Evolutionary conservation across 2,888 invertebrate species (phyloP).

Genomic region (Caenorhabditis sp.): DNA sequence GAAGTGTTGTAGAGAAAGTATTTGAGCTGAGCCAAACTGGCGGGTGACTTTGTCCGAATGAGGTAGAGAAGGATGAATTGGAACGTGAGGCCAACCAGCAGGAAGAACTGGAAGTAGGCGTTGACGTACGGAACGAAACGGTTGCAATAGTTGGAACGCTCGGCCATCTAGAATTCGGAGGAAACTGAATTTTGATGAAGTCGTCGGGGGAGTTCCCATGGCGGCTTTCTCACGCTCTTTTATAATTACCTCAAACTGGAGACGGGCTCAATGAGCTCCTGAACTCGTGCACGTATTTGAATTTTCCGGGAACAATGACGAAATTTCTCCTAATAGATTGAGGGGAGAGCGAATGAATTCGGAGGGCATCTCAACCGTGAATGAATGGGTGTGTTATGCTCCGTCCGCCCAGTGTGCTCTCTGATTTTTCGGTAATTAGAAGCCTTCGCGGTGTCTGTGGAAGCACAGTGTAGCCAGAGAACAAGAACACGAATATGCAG

Average conservation of each 20-base stretch:
- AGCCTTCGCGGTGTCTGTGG: too few species aligned
- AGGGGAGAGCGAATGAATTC: not conserved
- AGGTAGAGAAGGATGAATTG: constrained; percentile 48
- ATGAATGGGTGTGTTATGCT: constrained; percentile 6
- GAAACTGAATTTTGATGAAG: not conserved
- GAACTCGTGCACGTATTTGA: constrained; percentile 12
- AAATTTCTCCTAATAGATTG: too few species aligned
- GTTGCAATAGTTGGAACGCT: constrained; percentile 37
- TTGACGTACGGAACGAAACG: constrained; percentile 45
- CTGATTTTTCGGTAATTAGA: too few species aligned
- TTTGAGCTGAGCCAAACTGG: constrained; percentile 43
- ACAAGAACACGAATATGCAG: too few species aligned
- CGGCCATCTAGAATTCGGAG: constrained; percentile 2
- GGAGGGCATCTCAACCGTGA: constrained; percentile 19
- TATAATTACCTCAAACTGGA: constrained; percentile 14
- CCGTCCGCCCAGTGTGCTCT: not conserved
- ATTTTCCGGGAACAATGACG: too few species aligned
- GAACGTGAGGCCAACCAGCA: constrained; percentile 42
- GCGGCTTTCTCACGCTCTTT: constrained; percentile 31
- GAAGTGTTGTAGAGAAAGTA: constrained; percentile 49
- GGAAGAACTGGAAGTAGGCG: constrained; percentile 39
- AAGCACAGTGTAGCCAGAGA: too few species aligned
- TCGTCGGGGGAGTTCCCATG: not conserved
- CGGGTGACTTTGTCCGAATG: constrained; percentile 41
- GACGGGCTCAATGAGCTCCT: constrained; percentile 11